Base-by-base conservation (phyloP, 64 coral and sea anemone genomes). In the Catalaphyllia jardinei region DNA sequence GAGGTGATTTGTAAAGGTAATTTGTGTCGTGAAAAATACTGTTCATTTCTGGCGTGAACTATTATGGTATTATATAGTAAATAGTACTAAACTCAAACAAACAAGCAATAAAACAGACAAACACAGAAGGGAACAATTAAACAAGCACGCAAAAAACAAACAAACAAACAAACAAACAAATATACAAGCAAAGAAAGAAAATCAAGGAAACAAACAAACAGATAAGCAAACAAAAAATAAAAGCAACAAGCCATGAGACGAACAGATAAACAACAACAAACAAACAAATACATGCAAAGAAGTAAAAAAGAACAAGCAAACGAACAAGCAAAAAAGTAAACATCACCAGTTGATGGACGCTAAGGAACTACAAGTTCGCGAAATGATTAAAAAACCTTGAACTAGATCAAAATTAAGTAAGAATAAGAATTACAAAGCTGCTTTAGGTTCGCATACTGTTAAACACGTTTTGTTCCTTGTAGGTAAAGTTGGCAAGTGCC, bases 401-500 rank as follows among this genome's bases (percentile, higher is more conserved):
- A n/a, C 62, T 8, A 20, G 62, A 65, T 64, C 4, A 64, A 17
- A 5, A 15, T 17, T 64, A 20, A 17, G 1, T 46, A 62, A 62
- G 60, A 62, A 22, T 62, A 6, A 62, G 60, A 18, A 62, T 18
- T 15, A 62, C 13, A 62, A 57, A 16, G 54, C 54, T 57, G 54
- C 12, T 2, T 16, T 12, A 57, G 54, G 54, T 10, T 57, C 54
- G 54, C 54, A 11, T 24, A 69, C 10, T 24, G 24, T 24, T 69
- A 2, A 27, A 22, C 20, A 27, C 9, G 65, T 85, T 50, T 71
- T 85, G 1, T 71, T 0, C 29, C 1, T 77, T 16, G 38, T 24
- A 85, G 81, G 91, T 42, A 93, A 93, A 63, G 89, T 80, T 72
- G 91, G 87, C 16, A 96, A 93, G 69, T 96, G 94, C 71, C 91